Conservation (phyloP, 53 echinoderm and acorn worm species). For the Stichopus horrens region DNA sequence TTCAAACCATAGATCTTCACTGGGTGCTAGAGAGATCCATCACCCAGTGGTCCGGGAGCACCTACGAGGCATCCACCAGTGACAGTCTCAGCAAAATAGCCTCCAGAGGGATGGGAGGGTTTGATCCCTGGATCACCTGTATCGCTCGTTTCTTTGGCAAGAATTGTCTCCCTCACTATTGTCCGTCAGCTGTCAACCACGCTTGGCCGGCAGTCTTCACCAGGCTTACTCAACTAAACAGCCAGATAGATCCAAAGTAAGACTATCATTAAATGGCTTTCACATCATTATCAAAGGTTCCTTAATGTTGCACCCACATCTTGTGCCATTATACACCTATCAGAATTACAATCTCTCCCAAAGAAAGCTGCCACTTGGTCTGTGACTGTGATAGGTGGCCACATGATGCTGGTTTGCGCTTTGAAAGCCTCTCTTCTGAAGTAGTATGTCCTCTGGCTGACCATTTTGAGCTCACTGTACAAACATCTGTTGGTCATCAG, state of each 20-base stretch:
- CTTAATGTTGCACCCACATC: too few species aligned
- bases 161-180: conserved; percentile 87
- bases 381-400: too few species aligned
- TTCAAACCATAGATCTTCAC: conserved; percentile 87
- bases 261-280: neutral
- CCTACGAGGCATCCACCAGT: conserved; percentile 86
- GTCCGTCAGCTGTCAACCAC: conserved; percentile 82
- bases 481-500: too few species aligned
- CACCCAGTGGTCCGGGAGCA: conserved; percentile 95
- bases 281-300: too few species aligned
- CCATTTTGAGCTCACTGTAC: too few species aligned
- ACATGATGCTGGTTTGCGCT: too few species aligned
- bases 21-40: conserved; percentile 98
- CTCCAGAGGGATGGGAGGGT: conserved; percentile 86
- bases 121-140: conserved; percentile 87
- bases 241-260: conserved; percentile 94
- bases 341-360: too few species aligned
- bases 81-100: conserved; percentile 84
- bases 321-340: too few species aligned
- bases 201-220: conserved; percentile 96
- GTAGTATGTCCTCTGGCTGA: too few species aligned
- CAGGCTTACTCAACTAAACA: conserved; percentile 83
- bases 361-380: too few species aligned
- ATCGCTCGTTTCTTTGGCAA: conserved; percentile 87
- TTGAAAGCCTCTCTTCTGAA: too few species aligned